Conservation (phyloP, 2,113 vertebrate species). For the Perca fluviatilis region DNA sequence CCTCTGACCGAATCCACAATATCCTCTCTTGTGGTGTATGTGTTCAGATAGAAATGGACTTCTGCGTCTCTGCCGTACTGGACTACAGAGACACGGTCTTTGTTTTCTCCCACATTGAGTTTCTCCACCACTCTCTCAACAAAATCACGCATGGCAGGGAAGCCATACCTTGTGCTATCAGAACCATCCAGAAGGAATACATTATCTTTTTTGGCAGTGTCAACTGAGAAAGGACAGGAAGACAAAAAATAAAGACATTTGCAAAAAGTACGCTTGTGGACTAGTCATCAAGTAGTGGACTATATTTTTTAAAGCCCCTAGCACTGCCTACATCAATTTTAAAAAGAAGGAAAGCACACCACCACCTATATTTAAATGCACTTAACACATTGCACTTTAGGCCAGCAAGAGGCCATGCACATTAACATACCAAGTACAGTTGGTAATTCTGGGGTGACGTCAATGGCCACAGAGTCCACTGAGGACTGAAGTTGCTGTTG, state of each 20-base stretch:
- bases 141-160: constrained; percentile 57
- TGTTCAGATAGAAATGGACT: constrained; percentile 66
- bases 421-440: too few species aligned
- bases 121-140: constrained; percentile 55
- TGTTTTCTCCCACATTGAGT: constrained; percentile 59
- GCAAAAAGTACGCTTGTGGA: too few species aligned
- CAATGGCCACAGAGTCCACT: too few species aligned
- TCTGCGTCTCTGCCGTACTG: constrained; percentile 67
- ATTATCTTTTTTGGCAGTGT: constrained; percentile 26
- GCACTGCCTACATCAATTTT: too few species aligned
- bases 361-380: too few species aligned
- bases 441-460: too few species aligned
- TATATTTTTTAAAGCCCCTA: too few species aligned
- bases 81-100: constrained; percentile 64
- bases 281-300: too few species aligned
- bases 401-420: too few species aligned
- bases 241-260: background rate
- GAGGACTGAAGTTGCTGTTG: too few species aligned
- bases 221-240: constrained; percentile 14
- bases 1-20: constrained; percentile 48
- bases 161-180: constrained; percentile 32
- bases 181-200: constrained; percentile 58
- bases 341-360: too few species aligned
- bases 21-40: constrained; percentile 45
- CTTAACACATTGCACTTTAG: too few species aligned